These are phyloP conservation scores for Arge pagana DNA, from an alignment of 2,888 invertebrate genomes.

Conservation along the genomic window DNA sequence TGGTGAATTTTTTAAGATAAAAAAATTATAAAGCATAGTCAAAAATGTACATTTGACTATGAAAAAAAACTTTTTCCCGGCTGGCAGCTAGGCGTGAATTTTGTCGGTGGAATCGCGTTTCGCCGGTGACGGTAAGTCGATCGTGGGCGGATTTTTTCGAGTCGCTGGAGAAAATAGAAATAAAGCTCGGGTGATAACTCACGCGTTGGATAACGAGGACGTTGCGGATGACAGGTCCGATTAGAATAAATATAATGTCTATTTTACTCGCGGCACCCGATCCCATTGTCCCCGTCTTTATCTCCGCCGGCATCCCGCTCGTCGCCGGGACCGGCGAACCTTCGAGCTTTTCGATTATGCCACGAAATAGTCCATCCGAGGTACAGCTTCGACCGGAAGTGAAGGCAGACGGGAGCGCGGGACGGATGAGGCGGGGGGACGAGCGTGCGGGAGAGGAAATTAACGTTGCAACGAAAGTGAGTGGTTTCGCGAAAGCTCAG, in stretches of 20 bases:
- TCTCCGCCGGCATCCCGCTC: background rate
- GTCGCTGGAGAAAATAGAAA: no score
- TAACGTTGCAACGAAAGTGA: slow-evolving; percentile 4
- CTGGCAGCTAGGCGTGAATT: no score
- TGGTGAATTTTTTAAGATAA: no score
- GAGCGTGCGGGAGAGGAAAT: slow-evolving; percentile 20
- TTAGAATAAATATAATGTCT: slow-evolving; percentile 15
- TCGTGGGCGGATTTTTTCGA: no score
- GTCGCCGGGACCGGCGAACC: background rate
- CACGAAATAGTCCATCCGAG: slow-evolving; percentile 5
- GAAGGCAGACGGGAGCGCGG: slow-evolving; percentile 10
- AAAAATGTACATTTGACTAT: no score
- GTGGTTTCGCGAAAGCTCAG: background rate
- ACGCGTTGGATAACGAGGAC: no score
- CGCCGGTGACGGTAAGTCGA: no score
- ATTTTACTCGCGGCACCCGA: background rate
- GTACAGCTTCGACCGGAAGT: slow-evolving; percentile 15
- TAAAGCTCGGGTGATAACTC: no score
- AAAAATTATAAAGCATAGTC: no score
- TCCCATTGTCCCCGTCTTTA: background rate
- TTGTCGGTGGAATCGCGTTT: no score
- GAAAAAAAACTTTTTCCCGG: no score
- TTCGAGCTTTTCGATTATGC: slow-evolving; percentile 5
- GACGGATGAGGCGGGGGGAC: slow-evolving; percentile 15
- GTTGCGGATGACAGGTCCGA: slow-evolving; percentile 9